These are phyloP conservation scores for Cheilosia scutellata DNA, from an alignment of 2,888 invertebrate genomes.

Conservation along the genomic window DNA sequence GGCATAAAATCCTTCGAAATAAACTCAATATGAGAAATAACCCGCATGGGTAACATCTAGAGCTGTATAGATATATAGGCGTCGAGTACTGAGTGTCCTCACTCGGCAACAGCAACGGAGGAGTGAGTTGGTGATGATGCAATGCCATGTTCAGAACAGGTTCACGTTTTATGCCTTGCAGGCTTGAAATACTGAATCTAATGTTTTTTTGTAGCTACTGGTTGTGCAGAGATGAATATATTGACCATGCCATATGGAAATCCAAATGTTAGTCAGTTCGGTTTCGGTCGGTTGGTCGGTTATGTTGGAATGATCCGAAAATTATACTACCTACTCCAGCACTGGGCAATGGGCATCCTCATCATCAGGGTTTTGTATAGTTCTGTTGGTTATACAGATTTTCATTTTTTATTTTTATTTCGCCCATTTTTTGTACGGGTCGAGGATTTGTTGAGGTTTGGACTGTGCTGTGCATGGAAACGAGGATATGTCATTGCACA, in stretches of 20 bases:
- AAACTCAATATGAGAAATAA: conserved; percentile 73
- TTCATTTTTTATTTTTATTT: conserved; percentile 5
- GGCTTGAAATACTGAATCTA: conserved; percentile 70
- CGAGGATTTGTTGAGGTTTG: conserved; percentile 43
- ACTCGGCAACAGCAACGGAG: not conserved
- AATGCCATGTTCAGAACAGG: conserved; percentile 60
- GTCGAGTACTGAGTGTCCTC: conserved; percentile 57
- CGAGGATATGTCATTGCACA: conserved; percentile 70
- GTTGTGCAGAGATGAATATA: conserved; percentile 57
- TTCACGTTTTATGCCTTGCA: conserved; percentile 69
- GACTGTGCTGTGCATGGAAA: conserved; percentile 35
- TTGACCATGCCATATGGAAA: conserved; percentile 65
- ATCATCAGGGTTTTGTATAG: conserved; percentile 45
- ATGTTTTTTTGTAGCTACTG: conserved; percentile 28
- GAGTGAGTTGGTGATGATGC: conserved; percentile 23
- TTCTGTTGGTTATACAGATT: conserved; percentile 15
- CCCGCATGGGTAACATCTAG: conserved; percentile 63
- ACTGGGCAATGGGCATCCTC: conserved; percentile 22
- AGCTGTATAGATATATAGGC: conserved; percentile 32
- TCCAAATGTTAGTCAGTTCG: conserved; percentile 60
- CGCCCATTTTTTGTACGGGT: conserved; percentile 1
- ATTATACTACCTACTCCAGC: conserved; percentile 29
- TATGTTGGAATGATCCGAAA: conserved; percentile 40
- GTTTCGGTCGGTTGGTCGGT: conserved; percentile 53
- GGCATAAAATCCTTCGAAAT: conserved; percentile 71